These are phyloP conservation scores for Aquatica leii DNA, from an alignment of 2,888 invertebrate species.

Conservation along the genomic window DNA sequence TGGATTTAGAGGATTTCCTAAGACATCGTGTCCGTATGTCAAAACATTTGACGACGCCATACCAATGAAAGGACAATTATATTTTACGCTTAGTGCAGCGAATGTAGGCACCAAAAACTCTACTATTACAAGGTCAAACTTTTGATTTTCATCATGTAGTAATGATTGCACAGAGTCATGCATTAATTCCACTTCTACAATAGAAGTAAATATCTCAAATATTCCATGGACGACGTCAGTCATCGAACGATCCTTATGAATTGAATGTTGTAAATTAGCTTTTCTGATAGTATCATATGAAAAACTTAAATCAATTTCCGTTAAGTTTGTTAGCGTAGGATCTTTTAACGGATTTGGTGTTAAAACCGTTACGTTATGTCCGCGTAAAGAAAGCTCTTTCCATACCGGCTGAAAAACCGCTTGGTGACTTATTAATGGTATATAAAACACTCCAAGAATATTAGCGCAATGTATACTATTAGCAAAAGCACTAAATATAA, in stretches of 20 bases:
- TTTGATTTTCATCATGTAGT: conserved; percentile 16
- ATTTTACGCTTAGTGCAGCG: conserved; percentile 35
- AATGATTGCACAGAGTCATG: conserved; percentile 17
- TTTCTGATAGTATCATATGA: conserved; percentile 30
- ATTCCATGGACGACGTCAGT: not conserved
- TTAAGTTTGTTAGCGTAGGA: conserved; percentile 46
- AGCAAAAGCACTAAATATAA: too few relatives aligned
- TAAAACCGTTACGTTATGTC: conserved; percentile 51
- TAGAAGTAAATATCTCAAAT: not conserved
- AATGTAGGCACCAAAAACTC: conserved; percentile 33
- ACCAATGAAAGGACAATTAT: conserved; percentile 40
- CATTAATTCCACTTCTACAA: conserved; percentile 1
- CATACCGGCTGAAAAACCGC: conserved; percentile 47
- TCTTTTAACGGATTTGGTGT: conserved; percentile 53
- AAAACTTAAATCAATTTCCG: conserved; percentile 47
- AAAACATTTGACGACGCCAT: conserved; percentile 32
- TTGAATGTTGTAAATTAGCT: not conserved
- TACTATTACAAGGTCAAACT: conserved; percentile 38
- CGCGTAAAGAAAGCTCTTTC: conserved; percentile 50
- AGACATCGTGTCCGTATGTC: conserved; percentile 35
- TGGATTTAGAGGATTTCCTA: conserved; percentile 49
- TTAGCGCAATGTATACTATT: conserved; percentile 31
- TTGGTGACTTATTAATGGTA: conserved; percentile 51
- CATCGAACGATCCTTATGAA: conserved; percentile 4
- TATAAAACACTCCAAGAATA: conserved; percentile 46